Evolutionary conservation across 2,797 vertebrate genomes (phyloP).

Genomic region (Lepus oiostolus): DNA sequence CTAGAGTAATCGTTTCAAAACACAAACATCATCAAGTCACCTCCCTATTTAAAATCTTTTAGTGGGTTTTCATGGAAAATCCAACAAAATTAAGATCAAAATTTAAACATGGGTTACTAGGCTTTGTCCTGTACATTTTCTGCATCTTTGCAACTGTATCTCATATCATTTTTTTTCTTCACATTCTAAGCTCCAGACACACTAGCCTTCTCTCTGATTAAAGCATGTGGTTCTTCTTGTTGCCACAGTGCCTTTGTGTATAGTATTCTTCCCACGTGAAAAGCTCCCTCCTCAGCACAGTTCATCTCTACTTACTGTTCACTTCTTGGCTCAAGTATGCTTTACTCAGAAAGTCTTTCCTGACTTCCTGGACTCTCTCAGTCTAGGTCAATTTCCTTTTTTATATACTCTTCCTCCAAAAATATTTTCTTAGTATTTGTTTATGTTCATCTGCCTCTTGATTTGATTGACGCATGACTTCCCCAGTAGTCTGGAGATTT

Average conservation of each 20-base stretch:
- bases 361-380: background rate
- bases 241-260: background rate
- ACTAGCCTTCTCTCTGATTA: background rate
- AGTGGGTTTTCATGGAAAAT: background rate
- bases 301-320: background rate
- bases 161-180: background rate
- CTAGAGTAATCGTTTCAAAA: constrained; percentile 5
- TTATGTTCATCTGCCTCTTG: constrained; percentile 14
- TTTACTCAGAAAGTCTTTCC: constrained; percentile 30
- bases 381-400: background rate
- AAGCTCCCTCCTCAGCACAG: background rate
- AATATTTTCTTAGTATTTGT: constrained; percentile 43
- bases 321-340: background rate
- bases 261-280: background rate
- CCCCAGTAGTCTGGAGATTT: background rate
- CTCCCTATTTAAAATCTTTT: background rate
- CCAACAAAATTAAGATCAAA: background rate
- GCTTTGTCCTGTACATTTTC: background rate
- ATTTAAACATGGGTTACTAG: background rate
- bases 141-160: background rate
- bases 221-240: background rate
- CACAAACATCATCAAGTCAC: background rate
- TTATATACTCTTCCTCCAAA: background rate
- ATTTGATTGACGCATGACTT: background rate
- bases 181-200: background rate